Evolutionary conservation across 1,140 invertebrate species (phyloP).

Genomic region (Cherax destructor): DNA sequence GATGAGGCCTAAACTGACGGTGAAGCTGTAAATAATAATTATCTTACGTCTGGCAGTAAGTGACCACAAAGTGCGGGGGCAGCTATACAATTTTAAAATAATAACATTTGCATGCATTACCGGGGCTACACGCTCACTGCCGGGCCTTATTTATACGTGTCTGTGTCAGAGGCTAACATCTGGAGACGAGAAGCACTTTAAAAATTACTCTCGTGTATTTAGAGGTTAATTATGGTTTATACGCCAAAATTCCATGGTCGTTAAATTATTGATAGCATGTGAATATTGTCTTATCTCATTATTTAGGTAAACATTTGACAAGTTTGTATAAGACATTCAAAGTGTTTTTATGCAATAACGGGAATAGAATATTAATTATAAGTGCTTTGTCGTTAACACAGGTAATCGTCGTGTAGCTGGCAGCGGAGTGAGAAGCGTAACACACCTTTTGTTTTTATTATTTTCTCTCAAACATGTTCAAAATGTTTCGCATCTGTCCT

Average conservation of each 20-base stretch:
- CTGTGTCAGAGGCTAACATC: background rate
- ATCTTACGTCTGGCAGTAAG: conserved; percentile 9
- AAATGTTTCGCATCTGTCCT: background rate
- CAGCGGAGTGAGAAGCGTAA: background rate
- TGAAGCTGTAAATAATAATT: background rate
- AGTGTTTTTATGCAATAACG: background rate
- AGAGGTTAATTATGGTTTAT: background rate
- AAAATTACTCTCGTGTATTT: background rate
- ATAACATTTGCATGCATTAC: conserved; percentile 44
- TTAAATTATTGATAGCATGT: background rate
- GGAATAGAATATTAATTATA: background rate
- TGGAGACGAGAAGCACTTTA: background rate
- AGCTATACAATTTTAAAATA: conserved; percentile 30
- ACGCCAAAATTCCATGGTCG: background rate
- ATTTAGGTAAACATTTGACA: no score
- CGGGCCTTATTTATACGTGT: conserved; percentile 13
- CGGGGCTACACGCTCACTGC: conserved; percentile 13
- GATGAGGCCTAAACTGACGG: background rate
- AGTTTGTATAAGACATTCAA: no score
- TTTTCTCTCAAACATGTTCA: background rate
- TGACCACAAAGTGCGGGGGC: conserved; percentile 4
- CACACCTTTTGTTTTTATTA: no score
- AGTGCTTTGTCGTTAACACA: background rate
- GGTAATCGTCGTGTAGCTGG: background rate
- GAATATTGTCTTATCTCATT: no score